Conservation (phyloP, 2,797 vertebrate species). For the Thaleichthys pacificus region DNA sequence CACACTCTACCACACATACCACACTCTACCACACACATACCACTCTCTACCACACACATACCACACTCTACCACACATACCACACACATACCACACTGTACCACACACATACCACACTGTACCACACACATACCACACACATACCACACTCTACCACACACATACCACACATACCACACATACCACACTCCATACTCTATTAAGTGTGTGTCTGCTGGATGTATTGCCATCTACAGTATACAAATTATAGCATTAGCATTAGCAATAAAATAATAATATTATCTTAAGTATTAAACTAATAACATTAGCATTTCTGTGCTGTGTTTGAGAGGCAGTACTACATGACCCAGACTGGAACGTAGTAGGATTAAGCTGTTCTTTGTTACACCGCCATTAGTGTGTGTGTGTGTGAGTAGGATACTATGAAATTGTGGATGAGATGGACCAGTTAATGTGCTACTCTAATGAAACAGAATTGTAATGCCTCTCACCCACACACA, state of each 20-base stretch:
- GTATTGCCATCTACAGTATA: no score
- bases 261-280: no score
- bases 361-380: neutral
- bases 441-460: neutral
- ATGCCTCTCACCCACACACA: neutral
- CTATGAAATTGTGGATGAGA: neutral
- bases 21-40: neutral
- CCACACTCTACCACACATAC: conserved; percentile 12
- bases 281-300: no score
- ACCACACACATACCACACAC: neutral
- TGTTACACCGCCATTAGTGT: neutral
- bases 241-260: no score
- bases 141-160: conserved; percentile 14
- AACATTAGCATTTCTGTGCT: no score
- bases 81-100: conserved; percentile 2
- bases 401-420: neutral
- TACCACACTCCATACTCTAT: no score
- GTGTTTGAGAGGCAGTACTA: no score
- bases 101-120: no score
- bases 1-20: no score
- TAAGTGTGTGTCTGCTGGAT: no score
- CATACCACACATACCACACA: neutral
- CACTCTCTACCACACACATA: neutral
- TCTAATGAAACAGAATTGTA: neutral
- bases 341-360: no score